phyloP scores from a whole-genome alignment of 2,113 vertebrate genomes.

The Campylorhamphus procurvoides region DNA sequence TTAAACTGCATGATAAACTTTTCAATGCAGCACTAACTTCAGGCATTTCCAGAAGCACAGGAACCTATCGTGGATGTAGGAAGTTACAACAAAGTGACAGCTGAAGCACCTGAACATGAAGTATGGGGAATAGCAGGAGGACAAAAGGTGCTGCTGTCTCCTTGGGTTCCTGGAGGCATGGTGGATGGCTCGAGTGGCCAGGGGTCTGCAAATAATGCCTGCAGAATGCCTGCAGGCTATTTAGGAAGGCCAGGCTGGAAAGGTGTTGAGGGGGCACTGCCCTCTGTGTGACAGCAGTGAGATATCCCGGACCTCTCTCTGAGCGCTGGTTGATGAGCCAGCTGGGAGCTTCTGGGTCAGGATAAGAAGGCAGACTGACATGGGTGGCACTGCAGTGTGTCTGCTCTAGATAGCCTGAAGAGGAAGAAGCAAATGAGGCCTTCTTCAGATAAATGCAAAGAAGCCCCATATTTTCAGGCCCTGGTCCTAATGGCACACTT shows the following conservation, averaged over 20 bases:
- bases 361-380: neutral
- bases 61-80: neutral
- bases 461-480: neutral
- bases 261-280: neutral
- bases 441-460: neutral
- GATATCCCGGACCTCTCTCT: neutral
- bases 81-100: neutral
- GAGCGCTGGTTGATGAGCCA: neutral
- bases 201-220: neutral
- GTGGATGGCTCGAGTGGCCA: neutral
- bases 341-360: neutral
- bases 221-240: neutral
- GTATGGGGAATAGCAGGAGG: neutral
- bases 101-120: neutral
- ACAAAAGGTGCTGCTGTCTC: neutral
- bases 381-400: neutral
- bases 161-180: neutral
- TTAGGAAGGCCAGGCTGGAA: neutral
- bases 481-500: neutral
- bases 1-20: neutral
- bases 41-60: neutral
- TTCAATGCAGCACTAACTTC: neutral
- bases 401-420: neutral
- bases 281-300: neutral
- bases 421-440: neutral